Percentiles rank a stretch among this genome's conserved stretches.
Conservation (phyloP, 2,113 vertebrate species). For the Dipodomys stephensi region DNA sequence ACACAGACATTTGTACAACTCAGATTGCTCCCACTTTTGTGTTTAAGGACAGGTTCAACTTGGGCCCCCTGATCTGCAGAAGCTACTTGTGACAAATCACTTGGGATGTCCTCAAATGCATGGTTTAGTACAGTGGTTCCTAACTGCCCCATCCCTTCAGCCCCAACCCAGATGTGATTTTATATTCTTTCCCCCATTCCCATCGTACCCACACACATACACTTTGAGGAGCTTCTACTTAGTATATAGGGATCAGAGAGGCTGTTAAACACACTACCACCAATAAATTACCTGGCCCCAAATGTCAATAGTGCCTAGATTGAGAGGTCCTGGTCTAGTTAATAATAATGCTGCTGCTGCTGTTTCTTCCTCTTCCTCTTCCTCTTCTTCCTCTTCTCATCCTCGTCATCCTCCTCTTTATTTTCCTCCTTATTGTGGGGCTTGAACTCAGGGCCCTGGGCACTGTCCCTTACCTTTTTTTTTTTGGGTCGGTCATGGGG, state of each 20-base stretch:
- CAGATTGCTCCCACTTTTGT: conserved; percentile 30
- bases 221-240: not conserved
- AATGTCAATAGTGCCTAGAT: not conserved
- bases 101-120: not conserved
- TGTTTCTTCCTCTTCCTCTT: not conserved
- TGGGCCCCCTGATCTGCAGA: not conserved
- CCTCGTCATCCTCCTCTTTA: no score
- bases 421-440: no score
- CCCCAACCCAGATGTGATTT: not conserved
- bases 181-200: not conserved
- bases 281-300: not conserved
- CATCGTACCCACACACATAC: not conserved
- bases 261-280: not conserved
- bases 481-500: no score
- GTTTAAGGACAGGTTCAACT: conserved; percentile 19
- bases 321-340: conserved; percentile 19
- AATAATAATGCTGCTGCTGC: not conserved
- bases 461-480: no score
- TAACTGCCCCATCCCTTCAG: not conserved
- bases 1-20: conserved; percentile 51
- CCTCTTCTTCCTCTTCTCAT: no score
- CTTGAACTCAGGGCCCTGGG: no score
- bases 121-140: not conserved
- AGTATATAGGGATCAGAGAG: not conserved
- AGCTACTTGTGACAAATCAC: conserved; percentile 18